Conservation (phyloP, 2,797 vertebrate genomes). For the Muscicapa comitata region DNA sequence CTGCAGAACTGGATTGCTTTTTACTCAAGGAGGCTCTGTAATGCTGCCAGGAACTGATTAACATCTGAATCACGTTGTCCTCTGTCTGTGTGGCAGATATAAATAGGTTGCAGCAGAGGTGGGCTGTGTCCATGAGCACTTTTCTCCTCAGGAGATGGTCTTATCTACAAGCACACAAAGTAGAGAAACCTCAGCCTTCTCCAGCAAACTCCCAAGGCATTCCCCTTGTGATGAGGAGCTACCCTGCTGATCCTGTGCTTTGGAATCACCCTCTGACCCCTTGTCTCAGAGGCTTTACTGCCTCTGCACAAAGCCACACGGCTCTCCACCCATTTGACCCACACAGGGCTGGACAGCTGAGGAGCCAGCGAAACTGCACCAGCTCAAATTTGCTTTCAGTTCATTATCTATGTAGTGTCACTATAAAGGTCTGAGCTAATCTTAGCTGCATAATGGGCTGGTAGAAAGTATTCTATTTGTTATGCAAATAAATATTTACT, state of each 20-base stretch:
- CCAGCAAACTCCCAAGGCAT: not conserved
- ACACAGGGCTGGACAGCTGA: slow-evolving; percentile 61
- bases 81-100: not conserved
- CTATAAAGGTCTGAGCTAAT: slow-evolving; percentile 74
- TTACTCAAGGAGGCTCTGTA: not conserved
- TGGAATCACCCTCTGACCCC: not conserved
- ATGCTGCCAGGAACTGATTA: slow-evolving; percentile 34
- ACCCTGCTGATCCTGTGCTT: not conserved
- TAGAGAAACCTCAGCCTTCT: not conserved
- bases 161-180: not conserved
- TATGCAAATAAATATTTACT: slow-evolving; percentile 80
- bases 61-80: slow-evolving; percentile 6
- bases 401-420: slow-evolving; percentile 74
- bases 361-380: slow-evolving; percentile 68
- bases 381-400: slow-evolving; percentile 70
- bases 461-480: slow-evolving; percentile 77
- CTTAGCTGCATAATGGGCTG: slow-evolving; percentile 78
- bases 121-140: not conserved
- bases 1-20: not conserved
- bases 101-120: slow-evolving; percentile 22
- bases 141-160: not conserved
- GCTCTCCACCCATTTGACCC: not conserved
- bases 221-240: not conserved
- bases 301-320: not conserved
- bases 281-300: not conserved